Evolutionary conservation across 2,888 invertebrate species (phyloP).

Genomic region (Nomada hirtipes): DNA sequence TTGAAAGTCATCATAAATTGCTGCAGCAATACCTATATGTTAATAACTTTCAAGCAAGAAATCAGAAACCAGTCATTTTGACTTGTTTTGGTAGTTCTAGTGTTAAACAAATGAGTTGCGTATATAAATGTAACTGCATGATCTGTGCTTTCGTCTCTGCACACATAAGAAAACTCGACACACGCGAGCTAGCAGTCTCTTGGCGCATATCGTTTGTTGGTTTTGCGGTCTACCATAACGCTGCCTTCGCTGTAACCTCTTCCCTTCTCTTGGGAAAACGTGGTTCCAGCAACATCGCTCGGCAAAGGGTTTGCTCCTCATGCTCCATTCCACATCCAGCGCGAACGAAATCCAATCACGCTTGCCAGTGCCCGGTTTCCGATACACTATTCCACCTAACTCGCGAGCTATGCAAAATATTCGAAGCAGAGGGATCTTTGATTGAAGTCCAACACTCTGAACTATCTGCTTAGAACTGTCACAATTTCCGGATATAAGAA

Average conservation of each 20-base stretch:
- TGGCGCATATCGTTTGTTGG: conserved; percentile 79
- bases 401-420: conserved; percentile 44
- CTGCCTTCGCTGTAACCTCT: conserved; percentile 73
- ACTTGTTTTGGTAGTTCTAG: too few relatives aligned
- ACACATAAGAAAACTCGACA: conserved; percentile 46
- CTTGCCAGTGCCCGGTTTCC: conserved; percentile 31
- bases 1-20: too few relatives aligned
- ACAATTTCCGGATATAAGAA: background rate
- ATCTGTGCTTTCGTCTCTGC: background rate
- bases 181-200: conserved; percentile 60
- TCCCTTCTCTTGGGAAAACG: conserved; percentile 72
- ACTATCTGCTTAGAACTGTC: background rate
- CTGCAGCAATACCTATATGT: too few relatives aligned
- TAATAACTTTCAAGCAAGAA: too few relatives aligned
- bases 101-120: too few relatives aligned
- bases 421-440: background rate
- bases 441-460: background rate
- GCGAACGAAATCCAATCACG: conserved; percentile 70
- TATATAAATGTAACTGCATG: background rate
- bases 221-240: conserved; percentile 82
- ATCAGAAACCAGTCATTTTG: too few relatives aligned
- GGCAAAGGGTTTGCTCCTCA: conserved; percentile 64
- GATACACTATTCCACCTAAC: conserved; percentile 48
- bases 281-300: conserved; percentile 65
- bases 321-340: conserved; percentile 56